Evolutionary conservation across 2,113 vertebrate species (phyloP), one percentile per base, ranked within the genome.

Genomic region (Atrichornis clamosus): DNA sequence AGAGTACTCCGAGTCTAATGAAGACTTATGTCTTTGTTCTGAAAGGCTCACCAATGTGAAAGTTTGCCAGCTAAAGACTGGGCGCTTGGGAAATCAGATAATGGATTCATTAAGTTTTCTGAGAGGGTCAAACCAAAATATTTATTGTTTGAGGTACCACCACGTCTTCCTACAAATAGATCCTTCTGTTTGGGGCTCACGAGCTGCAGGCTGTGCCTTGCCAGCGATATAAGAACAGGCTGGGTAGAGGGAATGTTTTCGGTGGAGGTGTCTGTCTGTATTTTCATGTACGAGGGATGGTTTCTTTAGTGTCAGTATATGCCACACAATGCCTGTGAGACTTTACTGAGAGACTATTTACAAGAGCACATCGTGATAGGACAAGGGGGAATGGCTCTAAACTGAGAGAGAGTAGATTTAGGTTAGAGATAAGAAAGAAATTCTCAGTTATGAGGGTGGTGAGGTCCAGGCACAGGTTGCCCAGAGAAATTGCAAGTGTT

Each of bases 361-460:
- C 62, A 60, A 8, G 47, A 62, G 12, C 27, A 24, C 23, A 12
- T 7, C 27, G 12, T 19, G 30, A 11, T 3, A 49, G 63, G 21
- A 23, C 14, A 35, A 37, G 4, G n/a, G 69, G n/a, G 20, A 27
- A 41, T 55, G 70, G 39, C 70, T 60, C 60, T n/a, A 60, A 17
- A 22, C 13, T 26, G 37, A 47, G 2, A 63, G 47, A 55, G n/a
- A 62, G 11, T 0, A 26, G n/a, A 62, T 75, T 68, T 32, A 35
- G 41, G 14, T 35, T 22, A 22, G 39, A 47, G 55, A 2, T 18
- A 15, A 68, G 46, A n/a, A 32, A 35, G 47, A 15, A 75, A 46
- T 47, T n/a, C 24, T 32, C 0, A 0, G 2, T 16, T 10, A 0
- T 47, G 44, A 35, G 24, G 53, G 5, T 39, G 46, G 17, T 2